Evolutionary conservation across 2,888 invertebrate genomes (phyloP).

Genomic region (Thysanoteuthis rhombus): DNA sequence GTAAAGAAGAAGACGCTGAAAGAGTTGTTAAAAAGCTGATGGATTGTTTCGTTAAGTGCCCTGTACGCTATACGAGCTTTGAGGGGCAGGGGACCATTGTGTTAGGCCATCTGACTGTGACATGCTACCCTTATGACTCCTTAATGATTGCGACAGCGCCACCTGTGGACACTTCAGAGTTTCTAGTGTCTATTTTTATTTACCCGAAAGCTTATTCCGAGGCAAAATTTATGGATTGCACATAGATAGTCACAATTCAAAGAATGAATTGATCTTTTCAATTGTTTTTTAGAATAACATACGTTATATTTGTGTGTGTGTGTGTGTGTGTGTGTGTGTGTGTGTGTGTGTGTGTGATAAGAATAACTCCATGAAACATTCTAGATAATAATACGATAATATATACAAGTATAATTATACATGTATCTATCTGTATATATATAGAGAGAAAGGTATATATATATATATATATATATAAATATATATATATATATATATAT

Average conservation of each 20-base stretch:
- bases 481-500: too few relatives aligned
- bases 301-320: neutral
- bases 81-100: neutral
- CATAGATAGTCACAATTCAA: neutral
- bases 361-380: too few relatives aligned
- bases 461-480: too few relatives aligned
- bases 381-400: too few relatives aligned
- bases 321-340: too few relatives aligned
- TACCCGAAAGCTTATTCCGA: neutral
- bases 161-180: neutral
- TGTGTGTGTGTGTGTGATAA: too few relatives aligned
- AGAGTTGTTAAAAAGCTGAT: neutral
- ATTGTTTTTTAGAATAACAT: neutral
- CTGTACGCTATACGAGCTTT: neutral
- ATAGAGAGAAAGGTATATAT: too few relatives aligned
- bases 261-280: neutral
- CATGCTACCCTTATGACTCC: neutral
- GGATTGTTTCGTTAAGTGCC: constrained; percentile 12
- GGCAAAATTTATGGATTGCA: neutral
- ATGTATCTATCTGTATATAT: too few relatives aligned
- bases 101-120: constrained; percentile 12
- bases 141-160: neutral
- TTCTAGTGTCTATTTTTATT: neutral
- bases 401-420: too few relatives aligned
- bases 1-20: neutral